Evolutionary conservation across 2,888 invertebrate species (phyloP), one percentile per base, ranked within the genome.

Genomic region (Lepidonotus clava): DNA sequence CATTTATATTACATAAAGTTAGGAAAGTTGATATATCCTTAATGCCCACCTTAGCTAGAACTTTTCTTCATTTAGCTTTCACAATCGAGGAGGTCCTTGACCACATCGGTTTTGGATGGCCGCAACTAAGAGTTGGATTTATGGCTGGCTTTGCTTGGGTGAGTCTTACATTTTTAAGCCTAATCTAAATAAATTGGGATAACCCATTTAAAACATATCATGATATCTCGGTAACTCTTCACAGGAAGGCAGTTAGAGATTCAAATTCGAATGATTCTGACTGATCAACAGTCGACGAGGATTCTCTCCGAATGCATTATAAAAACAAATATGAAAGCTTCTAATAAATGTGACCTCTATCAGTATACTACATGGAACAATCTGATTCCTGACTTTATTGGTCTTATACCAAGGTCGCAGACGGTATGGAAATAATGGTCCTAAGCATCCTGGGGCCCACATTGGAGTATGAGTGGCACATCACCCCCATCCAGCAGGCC

Each of bases 381-480:
- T n/a, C n/a, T n/a, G n/a, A n/a, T n/a, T n/a, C n/a, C n/a, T n/a
- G n/a, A n/a, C n/a, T n/a, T n/a, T n/a, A n/a, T n/a, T n/a, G n/a
- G n/a, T n/a, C n/a, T n/a, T n/a, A n/a, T n/a, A n/a, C n/a, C n/a
- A n/a, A n/a, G n/a, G 56, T 88, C 24, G 88, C 88, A n/a, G 88
- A 88, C 66, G 88, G 87, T 5, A 88, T 88, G 88, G 88, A 88
- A 80, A 67, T 88, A 1, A 88, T 88, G 88, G 87, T 87, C 6
- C 85, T 88, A 18, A 85, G 85, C 40, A 87, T 88, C 24, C 77
- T 88, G 32, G 87, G 88, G 0, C 86, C 88, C 21, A 41, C 36
- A 0, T 71, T 88, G 38, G 18, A 56, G 66, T 88, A 87, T 53
- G 85, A 61, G 24, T 61, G 61, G 61, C 24, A 61, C 5, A 61